A percentile compares a stretch with the other conserved stretches of the same genome.
Conservation (phyloP, 2,797 vertebrate species). For the Coranthus polyacanthus region DNA sequence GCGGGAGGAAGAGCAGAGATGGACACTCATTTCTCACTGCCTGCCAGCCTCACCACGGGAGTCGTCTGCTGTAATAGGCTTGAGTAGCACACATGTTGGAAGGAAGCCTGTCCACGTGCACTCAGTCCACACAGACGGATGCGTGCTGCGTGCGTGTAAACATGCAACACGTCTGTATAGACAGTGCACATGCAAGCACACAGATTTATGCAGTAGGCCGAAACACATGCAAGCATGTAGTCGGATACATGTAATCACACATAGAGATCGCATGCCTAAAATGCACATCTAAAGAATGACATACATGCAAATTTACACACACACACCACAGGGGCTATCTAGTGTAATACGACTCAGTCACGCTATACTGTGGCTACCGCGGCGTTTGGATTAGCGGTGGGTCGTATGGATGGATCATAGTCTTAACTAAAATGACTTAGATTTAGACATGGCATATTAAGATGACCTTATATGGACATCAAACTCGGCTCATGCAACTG, state of each 20-base stretch:
- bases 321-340: constrained; percentile 53
- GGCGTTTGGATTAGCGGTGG: constrained; percentile 63
- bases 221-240: not conserved
- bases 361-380: constrained; percentile 60
- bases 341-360: constrained; percentile 65
- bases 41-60: constrained; percentile 68
- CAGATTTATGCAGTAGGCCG: not conserved
- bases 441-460: constrained; percentile 65
- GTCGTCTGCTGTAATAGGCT: constrained; percentile 62
- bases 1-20: constrained; percentile 59
- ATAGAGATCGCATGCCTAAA: not conserved
- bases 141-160: not conserved
- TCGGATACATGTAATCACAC: constrained; percentile 33
- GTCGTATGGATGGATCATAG: constrained; percentile 71
- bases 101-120: constrained; percentile 37
- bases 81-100: constrained; percentile 49
- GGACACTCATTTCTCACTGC: constrained; percentile 58
- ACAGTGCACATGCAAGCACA: not conserved
- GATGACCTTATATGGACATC: constrained; percentile 65
- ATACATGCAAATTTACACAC: constrained; percentile 19
- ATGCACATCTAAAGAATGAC: constrained; percentile 12
- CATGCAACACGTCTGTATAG: constrained; percentile 11
- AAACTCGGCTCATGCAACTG: constrained; percentile 37
- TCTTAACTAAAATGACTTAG: constrained; percentile 71
- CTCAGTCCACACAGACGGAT: constrained; percentile 4